Base-by-base conservation (phyloP, 2,113 vertebrate species). In the Prunella fulvescens region DNA sequence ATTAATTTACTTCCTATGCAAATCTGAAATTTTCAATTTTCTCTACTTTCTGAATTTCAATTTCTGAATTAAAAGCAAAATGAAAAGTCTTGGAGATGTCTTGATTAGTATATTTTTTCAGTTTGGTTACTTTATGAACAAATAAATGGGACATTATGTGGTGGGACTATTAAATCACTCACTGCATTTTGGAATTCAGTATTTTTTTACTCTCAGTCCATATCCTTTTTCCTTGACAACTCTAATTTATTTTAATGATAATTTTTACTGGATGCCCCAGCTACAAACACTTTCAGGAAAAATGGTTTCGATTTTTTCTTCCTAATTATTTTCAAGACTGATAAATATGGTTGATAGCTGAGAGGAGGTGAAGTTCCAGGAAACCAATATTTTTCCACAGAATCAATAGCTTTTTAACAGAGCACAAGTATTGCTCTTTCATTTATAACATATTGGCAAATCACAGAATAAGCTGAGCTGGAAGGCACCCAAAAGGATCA, bases 381-480 rank as follows among this genome's bases (percentile, higher is more conserved):
- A 19, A 87, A 89, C 20, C 33, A 71, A 9, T 83, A 86, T 87
- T 87, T 96, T 93, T 45, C 47, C 58, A 84, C 28, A 37, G 42
- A 93, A 95, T 83, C 58, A 72, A 88, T 81, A 90, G 6, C 26
- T 86, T 94, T 94, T 66, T 73, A 82, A 65, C 40, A 77, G 37
- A 51, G 7, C 50, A 58, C 60, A 56, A 87, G 57, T 88, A 88
- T 72, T 80, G n/a, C 20, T 73, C 48, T 81, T 87, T 91, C 56
- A 74, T 76, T 83, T 58, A 93, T 57, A 94, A 91, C 51, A 19
- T 58, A 80, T 95, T 35, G 62, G 24, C 50, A 91, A 91, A 60
- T 78, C 54, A 45, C 33, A 61, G n/a, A 28, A n/a, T 28, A 45
- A 53, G 23, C 39, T 69, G 23, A 39, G 33, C 25, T 78, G 54